Base-by-base conservation (phyloP, 2,113 vertebrate species). In the Cyphomyrus discorhynchus region DNA sequence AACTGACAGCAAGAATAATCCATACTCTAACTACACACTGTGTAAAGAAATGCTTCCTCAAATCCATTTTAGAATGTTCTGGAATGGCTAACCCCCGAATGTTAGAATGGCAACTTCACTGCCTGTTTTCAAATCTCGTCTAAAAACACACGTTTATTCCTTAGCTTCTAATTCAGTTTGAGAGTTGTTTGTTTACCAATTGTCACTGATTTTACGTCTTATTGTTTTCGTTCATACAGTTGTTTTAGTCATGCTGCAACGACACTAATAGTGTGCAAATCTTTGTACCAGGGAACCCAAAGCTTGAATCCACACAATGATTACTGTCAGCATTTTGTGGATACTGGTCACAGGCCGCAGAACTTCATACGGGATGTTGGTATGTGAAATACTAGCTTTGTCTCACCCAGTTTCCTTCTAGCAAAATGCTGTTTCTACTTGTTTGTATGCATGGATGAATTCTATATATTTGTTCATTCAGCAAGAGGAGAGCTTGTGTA, bases 321-420 rank as follows among this genome's bases (percentile, higher is more conserved):
- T 92, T 99, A 99, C 91, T 99, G 98, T 93, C 98, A 99, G n/a
- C 98, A 99, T 91, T 99, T 99, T 93, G 98, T 99, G 89, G 98
- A 99, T 93, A 99, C 98, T 1, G 98, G 98, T 45, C 98, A 99
- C 90, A 95, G 98, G 88, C 98, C 98, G 7, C 98, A 99, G 93
- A 99, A 99, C 94, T 99, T 99, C 95, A 99, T 99, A 93, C 95
- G 98, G 94, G 98, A 99, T 74, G 98, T 99, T 87, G 98, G 98
- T 99, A 95, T 93, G 98, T 95, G 53, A 49, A 19, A 88, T 58
- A n/a, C 39, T 39, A 39, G 3, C 45, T 58, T 8, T 9, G 27
- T 88, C 27, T 35, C 5, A 35, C 77, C 31, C 35, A 82, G 5
- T 42, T 19, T 83, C 7, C n/a, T 46, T 39, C 8, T 83, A 42